Percentiles rank a stretch among this genome's conserved stretches.
phyloP scores from a whole-genome alignment of 2,113 vertebrate genomes.

The Atrichornis clamosus region DNA sequence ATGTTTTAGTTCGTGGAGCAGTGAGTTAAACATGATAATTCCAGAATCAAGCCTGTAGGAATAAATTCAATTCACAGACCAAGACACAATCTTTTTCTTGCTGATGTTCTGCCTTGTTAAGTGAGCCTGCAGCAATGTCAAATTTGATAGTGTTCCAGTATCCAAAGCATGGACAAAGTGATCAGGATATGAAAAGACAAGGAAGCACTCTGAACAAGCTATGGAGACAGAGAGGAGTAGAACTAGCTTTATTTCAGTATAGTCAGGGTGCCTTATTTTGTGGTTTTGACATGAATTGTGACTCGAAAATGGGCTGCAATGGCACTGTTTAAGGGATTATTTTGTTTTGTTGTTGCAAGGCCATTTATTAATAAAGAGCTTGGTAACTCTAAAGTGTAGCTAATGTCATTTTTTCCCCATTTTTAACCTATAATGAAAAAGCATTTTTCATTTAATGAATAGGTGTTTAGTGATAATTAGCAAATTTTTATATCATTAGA shows the following conservation, averaged over 20 bases:
- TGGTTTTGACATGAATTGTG: background rate
- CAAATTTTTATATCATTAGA: background rate
- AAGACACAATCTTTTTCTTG: background rate
- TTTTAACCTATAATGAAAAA: background rate
- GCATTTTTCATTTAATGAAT: background rate
- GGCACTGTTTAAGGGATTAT: background rate
- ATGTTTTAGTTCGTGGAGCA: background rate
- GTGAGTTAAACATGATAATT: constrained; percentile 23
- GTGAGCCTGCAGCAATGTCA: constrained; percentile 23
- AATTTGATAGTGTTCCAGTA: constrained; percentile 24
- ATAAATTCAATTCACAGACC: background rate
- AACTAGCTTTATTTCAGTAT: background rate
- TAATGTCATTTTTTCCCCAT: background rate
- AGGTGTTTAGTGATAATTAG: background rate
- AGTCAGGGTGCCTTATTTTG: background rate
- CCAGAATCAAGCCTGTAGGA: constrained; percentile 27
- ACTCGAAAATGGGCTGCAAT: background rate
- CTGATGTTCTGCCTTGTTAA: constrained; percentile 39
- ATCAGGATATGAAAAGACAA: constrained; percentile 2
- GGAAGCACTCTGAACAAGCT: background rate
- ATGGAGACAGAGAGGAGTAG: background rate
- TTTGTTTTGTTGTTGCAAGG: background rate
- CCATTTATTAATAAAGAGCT: background rate
- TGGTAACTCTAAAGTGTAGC: background rate
- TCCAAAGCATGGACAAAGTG: background rate